These are phyloP conservation scores for Cheilinus undulatus DNA, from an alignment of 2,113 vertebrate species.

Conservation along the genomic window DNA sequence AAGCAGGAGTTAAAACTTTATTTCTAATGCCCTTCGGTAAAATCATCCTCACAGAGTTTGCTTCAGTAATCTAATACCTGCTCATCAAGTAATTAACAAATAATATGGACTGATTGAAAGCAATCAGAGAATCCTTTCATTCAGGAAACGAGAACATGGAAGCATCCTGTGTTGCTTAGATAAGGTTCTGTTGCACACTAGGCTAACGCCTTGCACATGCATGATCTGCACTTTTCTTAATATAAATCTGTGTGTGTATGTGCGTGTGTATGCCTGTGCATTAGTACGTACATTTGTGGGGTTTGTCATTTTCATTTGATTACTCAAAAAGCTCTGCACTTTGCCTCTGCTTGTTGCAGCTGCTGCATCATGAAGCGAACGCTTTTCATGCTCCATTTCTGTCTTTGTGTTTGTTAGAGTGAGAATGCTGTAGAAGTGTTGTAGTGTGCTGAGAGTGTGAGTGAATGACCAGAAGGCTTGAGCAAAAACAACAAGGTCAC, in stretches of 20 bases:
- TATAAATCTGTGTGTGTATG: not conserved
- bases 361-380: conserved; percentile 34
- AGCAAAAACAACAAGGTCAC: conserved; percentile 35
- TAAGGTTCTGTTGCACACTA: conserved; percentile 37
- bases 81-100: not conserved
- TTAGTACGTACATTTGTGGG: not conserved
- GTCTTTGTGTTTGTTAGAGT: conserved; percentile 24
- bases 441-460: conserved; percentile 1
- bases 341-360: conserved; percentile 31
- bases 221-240: conserved; percentile 29
- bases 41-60: too few species aligned
- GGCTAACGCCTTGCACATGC: conserved; percentile 29
- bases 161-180: conserved; percentile 20
- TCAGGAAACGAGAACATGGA: conserved; percentile 11
- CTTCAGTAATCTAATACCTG: too few species aligned
- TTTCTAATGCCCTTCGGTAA: too few species aligned
- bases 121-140: not conserved
- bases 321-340: conserved; percentile 21
- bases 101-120: not conserved
- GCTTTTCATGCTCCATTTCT: conserved; percentile 36
- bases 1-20: too few species aligned
- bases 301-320: not conserved
- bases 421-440: conserved; percentile 4
- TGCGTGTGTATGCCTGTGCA: conserved; percentile 6
- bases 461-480: conserved; percentile 14